phyloP scores from a whole-genome alignment of 2,113 vertebrate species.

The Neolamprologus longior region DNA sequence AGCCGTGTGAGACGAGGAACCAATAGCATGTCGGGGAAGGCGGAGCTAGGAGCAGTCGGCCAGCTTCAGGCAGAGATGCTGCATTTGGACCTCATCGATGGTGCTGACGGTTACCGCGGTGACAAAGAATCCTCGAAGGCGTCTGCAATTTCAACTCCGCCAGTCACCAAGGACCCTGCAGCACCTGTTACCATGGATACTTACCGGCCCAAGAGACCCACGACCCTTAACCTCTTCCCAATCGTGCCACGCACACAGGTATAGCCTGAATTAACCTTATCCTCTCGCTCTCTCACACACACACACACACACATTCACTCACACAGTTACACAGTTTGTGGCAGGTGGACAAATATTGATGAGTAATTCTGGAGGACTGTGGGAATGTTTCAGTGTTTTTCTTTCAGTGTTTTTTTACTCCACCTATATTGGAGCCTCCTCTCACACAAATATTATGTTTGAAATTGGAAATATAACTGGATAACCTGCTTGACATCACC shows the following conservation, averaged over 20 bases:
- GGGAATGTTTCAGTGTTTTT: not conserved
- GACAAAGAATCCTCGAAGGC: conserved; percentile 64
- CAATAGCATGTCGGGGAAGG: conserved; percentile 71
- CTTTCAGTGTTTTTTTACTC: not conserved
- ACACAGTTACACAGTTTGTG: not conserved
- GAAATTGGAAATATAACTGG: not conserved
- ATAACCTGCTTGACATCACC: not conserved
- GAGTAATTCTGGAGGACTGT: not conserved
- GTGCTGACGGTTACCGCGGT: conserved; percentile 75
- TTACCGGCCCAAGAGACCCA: conserved; percentile 92
- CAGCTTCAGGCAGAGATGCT: conserved; percentile 90
- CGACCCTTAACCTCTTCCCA: conserved; percentile 94
- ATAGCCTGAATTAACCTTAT: not conserved
- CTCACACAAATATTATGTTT: not conserved
- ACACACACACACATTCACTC: not conserved
- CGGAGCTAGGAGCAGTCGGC: conserved; percentile 77
- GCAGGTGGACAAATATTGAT: not conserved
- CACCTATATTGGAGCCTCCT: not conserved
- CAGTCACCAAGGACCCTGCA: conserved; percentile 63
- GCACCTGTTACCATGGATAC: conserved; percentile 80
- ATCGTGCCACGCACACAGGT: conserved; percentile 96
- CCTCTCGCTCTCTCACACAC: not conserved
- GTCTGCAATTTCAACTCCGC: conserved; percentile 33
- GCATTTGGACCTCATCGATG: conserved; percentile 91
- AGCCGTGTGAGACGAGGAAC: conserved; percentile 79